Conservation (phyloP, 2,888 invertebrate genomes). For the Cryptocephalus moraei region DNA sequence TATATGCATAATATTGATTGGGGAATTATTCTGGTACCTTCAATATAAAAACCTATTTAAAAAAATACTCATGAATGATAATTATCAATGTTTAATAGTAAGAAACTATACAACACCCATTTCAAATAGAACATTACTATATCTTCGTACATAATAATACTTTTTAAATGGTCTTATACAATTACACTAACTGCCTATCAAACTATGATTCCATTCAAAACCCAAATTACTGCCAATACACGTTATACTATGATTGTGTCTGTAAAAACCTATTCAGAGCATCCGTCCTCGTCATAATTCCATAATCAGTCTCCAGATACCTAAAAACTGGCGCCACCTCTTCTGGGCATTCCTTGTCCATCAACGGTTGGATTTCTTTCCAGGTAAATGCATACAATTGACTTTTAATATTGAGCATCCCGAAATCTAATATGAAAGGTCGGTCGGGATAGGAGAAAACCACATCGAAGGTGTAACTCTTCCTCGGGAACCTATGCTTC, state of each 20-base stretch:
- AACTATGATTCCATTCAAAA: too few species aligned
- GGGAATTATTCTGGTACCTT: too few species aligned
- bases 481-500: constrained; percentile 23
- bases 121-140: too few species aligned
- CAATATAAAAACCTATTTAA: too few species aligned
- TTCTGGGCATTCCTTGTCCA: constrained; percentile 25
- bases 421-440: constrained; percentile 30
- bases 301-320: constrained; percentile 32
- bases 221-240: too few species aligned
- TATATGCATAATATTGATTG: too few species aligned
- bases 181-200: too few species aligned
- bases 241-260: neutral
- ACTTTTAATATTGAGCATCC: constrained; percentile 29
- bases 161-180: too few species aligned
- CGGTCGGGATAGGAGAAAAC: constrained; percentile 27
- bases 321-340: constrained; percentile 32
- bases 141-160: too few species aligned
- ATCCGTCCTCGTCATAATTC: constrained; percentile 27
- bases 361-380: constrained; percentile 32
- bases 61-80: too few species aligned
- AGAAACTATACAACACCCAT: too few species aligned
- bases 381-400: constrained; percentile 33
- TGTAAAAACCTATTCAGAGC: constrained; percentile 18
- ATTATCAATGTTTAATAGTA: too few species aligned
- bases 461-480: constrained; percentile 30